Conservation (phyloP, 2,797 vertebrate species). For the Silurus lanzhouensis region DNA sequence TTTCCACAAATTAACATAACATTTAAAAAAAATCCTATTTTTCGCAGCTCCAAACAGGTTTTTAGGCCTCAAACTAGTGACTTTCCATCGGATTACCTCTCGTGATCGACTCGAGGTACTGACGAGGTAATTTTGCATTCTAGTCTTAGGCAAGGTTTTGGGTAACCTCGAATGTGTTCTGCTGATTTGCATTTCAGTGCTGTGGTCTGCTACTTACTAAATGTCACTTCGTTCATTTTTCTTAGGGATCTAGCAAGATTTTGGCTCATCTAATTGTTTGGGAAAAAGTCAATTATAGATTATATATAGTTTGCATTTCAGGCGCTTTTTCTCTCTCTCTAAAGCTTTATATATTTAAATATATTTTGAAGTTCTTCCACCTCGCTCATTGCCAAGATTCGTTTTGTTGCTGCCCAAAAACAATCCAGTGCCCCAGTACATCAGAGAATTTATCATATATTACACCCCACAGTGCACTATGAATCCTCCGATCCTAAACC, state of each 20-base stretch:
- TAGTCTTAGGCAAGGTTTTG: background rate
- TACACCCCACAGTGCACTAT: too few species aligned
- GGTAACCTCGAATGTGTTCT: background rate
- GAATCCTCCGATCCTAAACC: too few species aligned
- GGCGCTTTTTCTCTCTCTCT: background rate
- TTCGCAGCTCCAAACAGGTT: background rate
- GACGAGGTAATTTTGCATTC: background rate
- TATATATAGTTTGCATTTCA: background rate
- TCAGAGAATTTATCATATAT: too few species aligned
- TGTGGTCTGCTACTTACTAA: background rate
- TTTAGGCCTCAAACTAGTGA: background rate
- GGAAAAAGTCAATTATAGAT: background rate
- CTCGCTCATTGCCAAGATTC: too few species aligned
- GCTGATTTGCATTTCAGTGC: background rate
- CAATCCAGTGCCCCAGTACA: too few species aligned
- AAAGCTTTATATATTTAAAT: background rate
- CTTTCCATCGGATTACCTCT: background rate
- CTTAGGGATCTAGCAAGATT: background rate
- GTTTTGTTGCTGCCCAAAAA: too few species aligned
- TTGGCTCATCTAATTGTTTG: background rate
- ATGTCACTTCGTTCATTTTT: background rate
- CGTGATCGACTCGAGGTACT: background rate
- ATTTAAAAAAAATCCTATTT: background rate
- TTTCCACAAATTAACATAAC: background rate
- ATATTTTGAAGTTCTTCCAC: background rate